These are phyloP conservation scores for Metridium senile DNA, from an alignment of 92 coral and sea anemone species.

Conservation along the genomic window DNA sequence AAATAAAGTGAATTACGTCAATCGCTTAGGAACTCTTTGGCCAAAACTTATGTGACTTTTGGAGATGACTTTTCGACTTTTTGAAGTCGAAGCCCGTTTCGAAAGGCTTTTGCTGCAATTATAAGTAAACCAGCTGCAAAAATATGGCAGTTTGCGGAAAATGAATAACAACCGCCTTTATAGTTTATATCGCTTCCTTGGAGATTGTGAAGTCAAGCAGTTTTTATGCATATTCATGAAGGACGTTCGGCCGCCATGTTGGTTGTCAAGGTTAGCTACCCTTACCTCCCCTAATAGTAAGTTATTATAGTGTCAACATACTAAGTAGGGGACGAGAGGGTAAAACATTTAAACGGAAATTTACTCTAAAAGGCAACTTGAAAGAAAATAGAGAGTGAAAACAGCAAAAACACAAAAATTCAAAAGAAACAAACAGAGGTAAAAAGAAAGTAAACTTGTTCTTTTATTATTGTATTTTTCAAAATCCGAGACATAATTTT, in stretches of 20 bases:
- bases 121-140: background rate
- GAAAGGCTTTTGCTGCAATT: background rate
- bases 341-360: too few species aligned
- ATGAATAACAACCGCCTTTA: conserved; percentile 13
- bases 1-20: conserved; percentile 24
- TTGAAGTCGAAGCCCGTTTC: background rate
- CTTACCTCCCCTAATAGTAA: background rate
- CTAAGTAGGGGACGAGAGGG: background rate
- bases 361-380: too few species aligned
- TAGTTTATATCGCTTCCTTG: conserved; percentile 32
- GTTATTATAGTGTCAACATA: background rate
- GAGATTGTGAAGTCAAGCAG: conserved; percentile 11
- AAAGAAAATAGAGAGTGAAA: too few species aligned
- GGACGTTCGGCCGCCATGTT: background rate
- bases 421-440: too few species aligned
- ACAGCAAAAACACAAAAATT: too few species aligned
- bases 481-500: too few species aligned
- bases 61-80: background rate
- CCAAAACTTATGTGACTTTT: conserved; percentile 3
- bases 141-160: background rate
- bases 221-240: background rate
- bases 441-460: too few species aligned
- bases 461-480: too few species aligned
- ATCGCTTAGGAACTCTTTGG: background rate
- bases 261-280: background rate